Evolutionary conservation across 2,888 invertebrate genomes (phyloP).

Genomic region (Phanerotoma sp.): DNA sequence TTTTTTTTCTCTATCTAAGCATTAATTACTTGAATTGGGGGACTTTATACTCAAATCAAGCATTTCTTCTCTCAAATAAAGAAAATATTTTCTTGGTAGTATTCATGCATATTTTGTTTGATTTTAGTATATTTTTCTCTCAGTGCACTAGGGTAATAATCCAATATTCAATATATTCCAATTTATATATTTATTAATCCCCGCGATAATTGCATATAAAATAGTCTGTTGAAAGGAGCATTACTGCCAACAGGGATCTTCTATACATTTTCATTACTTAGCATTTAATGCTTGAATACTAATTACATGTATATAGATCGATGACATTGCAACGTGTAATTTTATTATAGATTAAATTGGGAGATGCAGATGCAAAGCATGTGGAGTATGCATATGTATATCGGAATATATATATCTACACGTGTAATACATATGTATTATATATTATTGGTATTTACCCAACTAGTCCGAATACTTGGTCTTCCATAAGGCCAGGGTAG

Average conservation of each 20-base stretch:
- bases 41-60: slow-evolving; percentile 22
- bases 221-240: no score
- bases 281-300: slow-evolving; percentile 9
- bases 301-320: neutral
- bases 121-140: no score
- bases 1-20: slow-evolving; percentile 3
- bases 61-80: no score
- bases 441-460: neutral
- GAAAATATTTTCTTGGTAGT: no score
- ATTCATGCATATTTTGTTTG: no score
- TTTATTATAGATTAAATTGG: neutral
- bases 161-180: no score
- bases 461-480: neutral
- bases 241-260: no score
- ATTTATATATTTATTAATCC: no score
- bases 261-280: no score
- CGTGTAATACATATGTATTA: neutral
- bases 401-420: slow-evolving; percentile 1
- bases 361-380: neutral
- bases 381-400: neutral
- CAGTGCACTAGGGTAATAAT: no score
- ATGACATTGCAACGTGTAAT: neutral
- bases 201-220: no score
- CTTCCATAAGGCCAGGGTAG: neutral
- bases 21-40: slow-evolving; percentile 25